These are phyloP conservation scores for Thymelicus lineola DNA, from an alignment of 2,888 invertebrate genomes.

Conservation along the genomic window DNA sequence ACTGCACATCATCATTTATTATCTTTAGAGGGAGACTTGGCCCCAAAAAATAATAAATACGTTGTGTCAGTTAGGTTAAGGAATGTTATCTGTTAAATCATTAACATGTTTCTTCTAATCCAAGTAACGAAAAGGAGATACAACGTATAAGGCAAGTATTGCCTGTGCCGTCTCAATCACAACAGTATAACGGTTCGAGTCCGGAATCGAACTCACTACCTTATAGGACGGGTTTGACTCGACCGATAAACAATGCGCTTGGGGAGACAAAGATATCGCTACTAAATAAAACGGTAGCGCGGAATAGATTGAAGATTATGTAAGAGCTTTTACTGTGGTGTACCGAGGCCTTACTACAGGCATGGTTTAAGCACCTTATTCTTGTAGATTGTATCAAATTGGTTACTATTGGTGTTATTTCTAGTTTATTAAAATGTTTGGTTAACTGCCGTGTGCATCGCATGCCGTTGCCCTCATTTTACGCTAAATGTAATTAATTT, in stretches of 20 bases:
- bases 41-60: no score
- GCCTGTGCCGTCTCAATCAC: constrained; percentile 33
- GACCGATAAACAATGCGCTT: constrained; percentile 66
- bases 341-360: constrained; percentile 4
- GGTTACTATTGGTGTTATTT: not conserved
- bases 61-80: no score
- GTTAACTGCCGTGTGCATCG: no score
- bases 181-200: constrained; percentile 27
- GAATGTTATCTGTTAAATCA: not conserved
- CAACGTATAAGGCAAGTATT: constrained; percentile 40
- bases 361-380: constrained; percentile 4
- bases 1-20: no score
- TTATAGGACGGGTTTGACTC: constrained; percentile 70
- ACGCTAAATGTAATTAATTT: no score
- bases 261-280: constrained; percentile 56
- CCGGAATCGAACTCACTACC: constrained; percentile 62
- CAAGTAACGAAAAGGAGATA: constrained; percentile 27
- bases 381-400: constrained; percentile 1
- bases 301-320: constrained; percentile 28
- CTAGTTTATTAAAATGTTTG: no score
- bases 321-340: constrained; percentile 21
- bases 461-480: no score
- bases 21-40: no score
- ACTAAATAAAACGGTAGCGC: constrained; percentile 44
- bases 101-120: constrained; percentile 34